Conservation (phyloP, 2,797 vertebrate genomes). For the Trachurus trachurus region DNA sequence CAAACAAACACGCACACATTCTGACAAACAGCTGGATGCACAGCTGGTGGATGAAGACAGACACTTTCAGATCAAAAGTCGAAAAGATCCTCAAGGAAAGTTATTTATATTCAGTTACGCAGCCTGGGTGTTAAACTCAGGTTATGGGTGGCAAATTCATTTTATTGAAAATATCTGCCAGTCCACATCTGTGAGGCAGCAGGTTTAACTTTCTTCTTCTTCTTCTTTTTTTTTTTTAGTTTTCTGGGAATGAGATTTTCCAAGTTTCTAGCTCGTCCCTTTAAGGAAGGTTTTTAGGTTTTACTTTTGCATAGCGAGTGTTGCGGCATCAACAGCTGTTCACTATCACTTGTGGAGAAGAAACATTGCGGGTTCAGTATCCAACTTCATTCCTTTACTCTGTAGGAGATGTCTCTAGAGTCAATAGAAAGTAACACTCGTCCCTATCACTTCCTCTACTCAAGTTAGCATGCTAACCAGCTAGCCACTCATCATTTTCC, state of each 20-base stretch:
- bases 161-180: constrained; percentile 35
- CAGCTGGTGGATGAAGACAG: background rate
- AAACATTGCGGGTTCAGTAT: too few species aligned
- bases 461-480: too few species aligned
- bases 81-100: background rate
- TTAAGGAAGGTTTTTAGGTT: too few species aligned
- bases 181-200: constrained; percentile 21
- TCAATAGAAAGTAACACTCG: too few species aligned
- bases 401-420: too few species aligned
- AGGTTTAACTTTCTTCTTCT: background rate
- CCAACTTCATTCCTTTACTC: too few species aligned
- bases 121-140: constrained; percentile 15
- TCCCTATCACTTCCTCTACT: too few species aligned
- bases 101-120: constrained; percentile 3
- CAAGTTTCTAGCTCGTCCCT: constrained; percentile 2
- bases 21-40: background rate
- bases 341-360: too few species aligned
- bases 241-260: constrained; percentile 15
- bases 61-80: background rate
- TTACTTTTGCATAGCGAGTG: background rate
- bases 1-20: constrained; percentile 18
- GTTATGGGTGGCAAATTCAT: background rate
- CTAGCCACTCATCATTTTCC: too few species aligned
- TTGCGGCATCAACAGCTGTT: too few species aligned
- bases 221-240: background rate